Conservation (phyloP, 2,113 vertebrate species). For the Paramormyrops kingsleyae region DNA sequence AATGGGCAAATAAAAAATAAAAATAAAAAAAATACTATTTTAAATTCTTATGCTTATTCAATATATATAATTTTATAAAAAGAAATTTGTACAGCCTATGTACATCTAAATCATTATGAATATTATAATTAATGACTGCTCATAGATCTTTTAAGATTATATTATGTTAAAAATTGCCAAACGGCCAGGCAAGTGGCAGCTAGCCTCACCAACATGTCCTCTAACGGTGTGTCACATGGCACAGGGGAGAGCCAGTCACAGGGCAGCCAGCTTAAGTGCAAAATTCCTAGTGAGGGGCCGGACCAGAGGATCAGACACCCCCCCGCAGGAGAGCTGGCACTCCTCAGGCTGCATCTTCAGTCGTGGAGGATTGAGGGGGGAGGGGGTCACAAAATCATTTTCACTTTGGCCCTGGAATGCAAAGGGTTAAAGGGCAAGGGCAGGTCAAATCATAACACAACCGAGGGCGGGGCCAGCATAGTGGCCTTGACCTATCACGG, state of each 20-base stretch:
- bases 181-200: background rate
- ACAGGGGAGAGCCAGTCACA: background rate
- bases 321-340: background rate
- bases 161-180: background rate
- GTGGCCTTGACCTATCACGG: background rate
- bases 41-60: conserved; percentile 52
- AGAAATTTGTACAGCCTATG: conserved; percentile 57
- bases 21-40: conserved; percentile 31
- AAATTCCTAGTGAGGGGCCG: background rate
- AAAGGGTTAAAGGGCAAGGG: background rate
- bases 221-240: background rate
- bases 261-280: conserved; percentile 11
- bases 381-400: background rate
- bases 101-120: conserved; percentile 57
- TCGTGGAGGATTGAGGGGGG: background rate
- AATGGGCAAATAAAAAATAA: conserved; percentile 25
- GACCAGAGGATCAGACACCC: background rate
- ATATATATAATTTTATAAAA: conserved; percentile 40
- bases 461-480: background rate
- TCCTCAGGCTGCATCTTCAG: background rate
- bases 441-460: background rate
- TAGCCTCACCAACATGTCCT: background rate
- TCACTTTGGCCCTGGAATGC: background rate
- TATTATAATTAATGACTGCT: conserved; percentile 54
- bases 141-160: conserved; percentile 51